These are phyloP conservation scores for Tor tambroides DNA, from an alignment of 2,113 vertebrate species.

Conservation along the genomic window DNA sequence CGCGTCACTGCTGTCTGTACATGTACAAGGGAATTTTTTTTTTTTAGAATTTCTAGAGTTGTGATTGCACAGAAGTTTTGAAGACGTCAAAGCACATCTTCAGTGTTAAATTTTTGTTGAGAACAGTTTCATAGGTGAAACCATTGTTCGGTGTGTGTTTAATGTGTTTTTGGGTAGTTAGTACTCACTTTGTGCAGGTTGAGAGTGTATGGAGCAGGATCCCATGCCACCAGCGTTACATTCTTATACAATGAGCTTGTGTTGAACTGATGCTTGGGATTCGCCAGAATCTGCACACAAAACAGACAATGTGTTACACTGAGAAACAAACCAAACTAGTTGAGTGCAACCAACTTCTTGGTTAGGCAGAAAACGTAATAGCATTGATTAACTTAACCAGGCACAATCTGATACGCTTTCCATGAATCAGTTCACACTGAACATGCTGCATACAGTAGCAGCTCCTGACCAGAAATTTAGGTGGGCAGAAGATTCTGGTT, in stretches of 20 bases:
- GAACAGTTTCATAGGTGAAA: background rate
- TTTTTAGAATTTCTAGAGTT: background rate
- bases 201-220: constrained; percentile 92
- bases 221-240: constrained; percentile 93
- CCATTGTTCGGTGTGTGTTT: background rate
- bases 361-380: background rate
- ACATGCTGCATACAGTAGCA: too few relatives aligned
- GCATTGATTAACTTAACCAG: background rate
- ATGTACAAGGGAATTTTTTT: too few relatives aligned
- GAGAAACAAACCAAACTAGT: background rate
- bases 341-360: background rate
- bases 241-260: constrained; percentile 93
- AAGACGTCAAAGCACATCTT: background rate
- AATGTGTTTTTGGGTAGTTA: background rate
- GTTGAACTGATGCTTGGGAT: constrained; percentile 86
- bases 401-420: background rate
- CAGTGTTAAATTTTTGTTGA: background rate
- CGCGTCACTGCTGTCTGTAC: background rate
- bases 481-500: too few relatives aligned
- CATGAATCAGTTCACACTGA: too few relatives aligned
- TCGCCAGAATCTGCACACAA: constrained; percentile 86
- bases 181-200: constrained; percentile 87
- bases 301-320: background rate
- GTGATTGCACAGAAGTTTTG: background rate
- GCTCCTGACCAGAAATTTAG: too few relatives aligned